Evolutionary conservation across 2,888 invertebrate species (phyloP).

Genomic region (Chironomus riparius): DNA sequence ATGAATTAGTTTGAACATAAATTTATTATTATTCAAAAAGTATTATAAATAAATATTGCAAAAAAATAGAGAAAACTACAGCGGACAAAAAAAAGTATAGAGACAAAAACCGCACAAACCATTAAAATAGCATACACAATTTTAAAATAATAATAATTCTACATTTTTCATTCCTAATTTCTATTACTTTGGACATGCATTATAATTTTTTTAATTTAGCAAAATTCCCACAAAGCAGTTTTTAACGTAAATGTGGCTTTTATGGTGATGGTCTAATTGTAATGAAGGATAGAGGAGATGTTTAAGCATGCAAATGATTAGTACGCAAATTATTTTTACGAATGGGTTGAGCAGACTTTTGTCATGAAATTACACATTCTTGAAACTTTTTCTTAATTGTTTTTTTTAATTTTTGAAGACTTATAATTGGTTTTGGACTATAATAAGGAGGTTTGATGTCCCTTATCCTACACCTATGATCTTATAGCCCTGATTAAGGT

Average conservation of each 20-base stretch:
- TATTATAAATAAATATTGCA: neutral
- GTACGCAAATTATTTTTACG: too few relatives aligned
- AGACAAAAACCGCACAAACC: neutral
- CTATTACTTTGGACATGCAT: neutral
- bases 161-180: neutral
- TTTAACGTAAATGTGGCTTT: neutral
- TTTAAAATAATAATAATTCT: neutral
- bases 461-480: too few relatives aligned
- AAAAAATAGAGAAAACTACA: neutral
- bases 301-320: too few relatives aligned
- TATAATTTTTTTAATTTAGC: neutral
- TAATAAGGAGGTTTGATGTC: too few relatives aligned
- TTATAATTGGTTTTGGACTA: too few relatives aligned
- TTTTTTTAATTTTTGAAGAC: too few relatives aligned
- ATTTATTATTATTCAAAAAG: neutral
- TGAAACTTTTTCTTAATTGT: too few relatives aligned
- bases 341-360: too few relatives aligned
- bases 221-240: neutral
- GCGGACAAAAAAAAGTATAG: neutral
- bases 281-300: neutral
- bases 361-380: too few relatives aligned
- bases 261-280: neutral
- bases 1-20: neutral
- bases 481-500: too few relatives aligned
- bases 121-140: neutral